A percentile compares a stretch with the other conserved stretches of the same genome.
phyloP scores from a whole-genome alignment of 2,113 vertebrate species.

The Chloropsis cyanopogon region DNA sequence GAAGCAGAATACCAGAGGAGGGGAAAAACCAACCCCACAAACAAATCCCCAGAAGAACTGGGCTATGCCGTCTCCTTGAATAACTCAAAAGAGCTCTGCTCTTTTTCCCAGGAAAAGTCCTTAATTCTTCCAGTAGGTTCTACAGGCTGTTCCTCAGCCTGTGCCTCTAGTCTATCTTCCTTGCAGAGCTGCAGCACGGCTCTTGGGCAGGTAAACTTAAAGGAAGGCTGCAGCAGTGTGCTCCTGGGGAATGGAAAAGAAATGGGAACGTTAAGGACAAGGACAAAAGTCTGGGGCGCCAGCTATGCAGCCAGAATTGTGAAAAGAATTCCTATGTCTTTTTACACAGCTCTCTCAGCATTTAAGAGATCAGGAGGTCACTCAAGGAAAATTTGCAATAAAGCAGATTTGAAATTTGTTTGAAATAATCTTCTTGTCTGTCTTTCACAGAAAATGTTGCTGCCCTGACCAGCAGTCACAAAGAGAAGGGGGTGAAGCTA shows the following conservation, averaged over 20 bases:
- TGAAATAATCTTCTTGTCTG: neutral
- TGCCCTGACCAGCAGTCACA: slow-evolving; percentile 24
- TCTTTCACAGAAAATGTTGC: slow-evolving; percentile 58
- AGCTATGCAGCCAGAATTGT: neutral
- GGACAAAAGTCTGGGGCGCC: neutral
- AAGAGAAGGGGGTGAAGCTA: slow-evolving; percentile 7
- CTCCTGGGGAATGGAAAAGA: neutral
- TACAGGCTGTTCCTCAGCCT: neutral
- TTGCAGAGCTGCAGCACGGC: neutral
- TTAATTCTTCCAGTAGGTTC: neutral
- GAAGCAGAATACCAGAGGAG: neutral
- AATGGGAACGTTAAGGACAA: neutral
- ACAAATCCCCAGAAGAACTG: neutral
- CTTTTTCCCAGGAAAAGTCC: neutral
- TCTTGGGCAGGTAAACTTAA: neutral
- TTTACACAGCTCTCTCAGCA: neutral
- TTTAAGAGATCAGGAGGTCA: neutral
- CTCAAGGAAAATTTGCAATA: neutral
- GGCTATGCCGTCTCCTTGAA: neutral
- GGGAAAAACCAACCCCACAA: neutral
- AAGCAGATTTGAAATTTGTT: neutral
- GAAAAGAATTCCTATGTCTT: neutral
- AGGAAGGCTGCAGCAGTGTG: neutral
- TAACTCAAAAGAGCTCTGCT: neutral
- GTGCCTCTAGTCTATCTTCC: neutral